Base-by-base conservation (phyloP, 2,113 vertebrate genomes). In the Peromyscus polionotus region DNA sequence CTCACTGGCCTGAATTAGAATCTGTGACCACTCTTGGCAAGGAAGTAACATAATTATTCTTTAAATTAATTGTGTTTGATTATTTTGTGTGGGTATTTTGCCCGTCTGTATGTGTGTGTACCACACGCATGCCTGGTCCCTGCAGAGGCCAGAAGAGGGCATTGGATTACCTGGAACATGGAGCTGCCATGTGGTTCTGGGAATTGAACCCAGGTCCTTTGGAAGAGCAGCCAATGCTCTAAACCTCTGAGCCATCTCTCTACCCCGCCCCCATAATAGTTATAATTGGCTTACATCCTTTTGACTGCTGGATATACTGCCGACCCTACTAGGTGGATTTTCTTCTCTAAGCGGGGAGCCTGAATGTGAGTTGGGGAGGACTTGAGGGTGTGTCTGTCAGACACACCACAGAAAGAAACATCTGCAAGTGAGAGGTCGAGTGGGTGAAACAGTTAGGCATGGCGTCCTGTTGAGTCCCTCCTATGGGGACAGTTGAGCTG, bases 1-100 rank as follows among this genome's bases (percentile, higher is more conserved):
- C 13, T 95, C 67, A 84, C 13, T 91, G 54, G 48, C 42, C 59
- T 75, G 42, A 77, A 63, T 12, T 92, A 22, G 79, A 75, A 72
- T 76, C 39, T 39, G 19, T 91, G 59, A 57, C 77, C 88, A n/a
- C 92, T 91, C 33, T 85, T 90, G 67, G 19, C n/a, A 87, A 88
- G 42, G 72, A 48, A 31, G 51, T 67, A 67, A 28, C 8, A 61
- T 19, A 73, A 33, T 39, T 39, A n/a, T 61, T 83, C 36, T 39
- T 59, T 84, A 59, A 59, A 39, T 59, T 36, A 42, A 42, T 63
- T 42, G n/a, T 42, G 17, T 42, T 61, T 42, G 17, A 26, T 39
- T 61, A 26, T 39, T 39, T 61, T 83, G 14, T 42, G n/a, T 57
- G 57, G 36, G 24, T 42, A 7, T 61, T n/a, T 81, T 61, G 36